A percentile compares a stretch with the other conserved stretches of the same genome.
phyloP scores from a whole-genome alignment of 2,888 invertebrate genomes.

The Pemphredon lugubris region DNA sequence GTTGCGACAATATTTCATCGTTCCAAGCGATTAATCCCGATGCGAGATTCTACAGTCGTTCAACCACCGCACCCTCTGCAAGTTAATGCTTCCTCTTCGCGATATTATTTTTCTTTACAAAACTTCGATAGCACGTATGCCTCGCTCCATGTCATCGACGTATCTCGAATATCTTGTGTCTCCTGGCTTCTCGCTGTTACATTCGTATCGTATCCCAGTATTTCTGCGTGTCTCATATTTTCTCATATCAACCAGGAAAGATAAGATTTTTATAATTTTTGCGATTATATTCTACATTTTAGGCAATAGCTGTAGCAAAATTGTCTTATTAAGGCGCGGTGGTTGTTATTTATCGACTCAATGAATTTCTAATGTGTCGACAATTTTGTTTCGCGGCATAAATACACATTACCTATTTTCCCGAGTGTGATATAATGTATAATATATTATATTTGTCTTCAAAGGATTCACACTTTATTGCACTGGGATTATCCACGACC shows the following conservation, averaged over 20 bases:
- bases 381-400: no score
- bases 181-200: neutral
- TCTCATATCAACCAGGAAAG: neutral
- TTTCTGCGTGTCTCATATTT: neutral
- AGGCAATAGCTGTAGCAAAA: neutral
- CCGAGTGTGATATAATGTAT: no score
- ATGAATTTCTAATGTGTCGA: no score
- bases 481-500: no score
- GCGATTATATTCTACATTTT: neutral
- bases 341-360: neutral
- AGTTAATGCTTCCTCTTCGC: conserved; percentile 52
- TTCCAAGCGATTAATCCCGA: conserved; percentile 60
- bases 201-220: neutral
- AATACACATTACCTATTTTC: no score
- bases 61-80: conserved; percentile 41
- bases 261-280: neutral
- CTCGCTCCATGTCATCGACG: conserved; percentile 2
- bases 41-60: conserved; percentile 52
- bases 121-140: conserved; percentile 32
- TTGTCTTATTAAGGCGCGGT: neutral
- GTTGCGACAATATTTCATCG: conserved; percentile 61
- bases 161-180: neutral
- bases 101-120: conserved; percentile 33
- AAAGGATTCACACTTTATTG: no score
- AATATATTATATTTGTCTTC: no score